phyloP scores from a whole-genome alignment of 2,888 invertebrate species.

The Drosophila affinis region DNA sequence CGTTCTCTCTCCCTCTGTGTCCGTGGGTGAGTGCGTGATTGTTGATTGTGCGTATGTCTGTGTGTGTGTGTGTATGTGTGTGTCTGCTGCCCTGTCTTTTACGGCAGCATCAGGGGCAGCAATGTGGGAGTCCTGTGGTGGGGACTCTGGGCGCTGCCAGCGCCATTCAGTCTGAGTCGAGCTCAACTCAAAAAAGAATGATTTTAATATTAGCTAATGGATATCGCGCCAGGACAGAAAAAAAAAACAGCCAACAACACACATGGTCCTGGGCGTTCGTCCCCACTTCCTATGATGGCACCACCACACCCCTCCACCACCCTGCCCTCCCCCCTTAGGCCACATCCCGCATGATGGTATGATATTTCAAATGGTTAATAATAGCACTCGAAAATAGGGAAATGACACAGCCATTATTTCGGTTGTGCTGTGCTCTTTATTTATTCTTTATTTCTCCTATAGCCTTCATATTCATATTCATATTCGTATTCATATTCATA shows the following conservation, averaged over 20 bases:
- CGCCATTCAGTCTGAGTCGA: conserved; percentile 69
- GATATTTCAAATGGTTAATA: conserved; percentile 79
- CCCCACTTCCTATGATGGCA: conserved; percentile 16
- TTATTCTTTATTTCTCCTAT: conserved; percentile 56
- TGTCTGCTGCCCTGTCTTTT: conserved; percentile 15
- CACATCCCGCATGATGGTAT: conserved; percentile 73
- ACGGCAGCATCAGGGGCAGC: conserved; percentile 2
- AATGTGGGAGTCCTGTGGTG: conserved; percentile 29
- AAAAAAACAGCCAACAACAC: conserved; percentile 24
- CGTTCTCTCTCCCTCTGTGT: conserved; percentile 12
- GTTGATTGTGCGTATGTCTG: conserved; percentile 38
- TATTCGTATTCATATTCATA: conserved; percentile 12
- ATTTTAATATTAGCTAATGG: conserved; percentile 80
- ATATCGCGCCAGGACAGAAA: conserved; percentile 70
- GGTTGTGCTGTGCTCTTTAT: conserved; percentile 50
- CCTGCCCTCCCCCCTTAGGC: neutral
- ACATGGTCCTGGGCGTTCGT: conserved; percentile 22
- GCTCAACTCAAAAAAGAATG: conserved; percentile 52
- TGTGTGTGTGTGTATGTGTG: conserved; percentile 28
- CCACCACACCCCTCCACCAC: neutral
- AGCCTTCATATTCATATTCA: conserved; percentile 13
- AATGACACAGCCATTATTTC: conserved; percentile 76
- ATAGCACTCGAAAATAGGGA: conserved; percentile 72
- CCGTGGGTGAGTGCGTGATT: conserved; percentile 43
- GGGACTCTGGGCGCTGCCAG: conserved; percentile 41